phyloP scores from a whole-genome alignment of 1,140 invertebrate genomes.

The Drosophila teissieri region DNA sequence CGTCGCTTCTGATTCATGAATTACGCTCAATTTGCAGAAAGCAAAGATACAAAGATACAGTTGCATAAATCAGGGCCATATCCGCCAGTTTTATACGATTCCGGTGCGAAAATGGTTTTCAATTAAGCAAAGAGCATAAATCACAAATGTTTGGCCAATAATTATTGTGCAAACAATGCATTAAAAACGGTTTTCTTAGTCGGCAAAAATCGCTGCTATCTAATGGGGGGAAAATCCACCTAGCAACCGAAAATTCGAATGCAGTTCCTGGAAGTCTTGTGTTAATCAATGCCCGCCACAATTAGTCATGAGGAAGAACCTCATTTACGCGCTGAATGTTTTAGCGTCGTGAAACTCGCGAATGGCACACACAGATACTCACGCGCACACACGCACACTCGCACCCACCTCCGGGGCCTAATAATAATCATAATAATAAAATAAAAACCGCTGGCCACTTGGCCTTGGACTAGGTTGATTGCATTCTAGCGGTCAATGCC shows the following conservation, averaged over 20 bases:
- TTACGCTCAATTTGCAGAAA: constrained; percentile 10
- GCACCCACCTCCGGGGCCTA: constrained; percentile 29
- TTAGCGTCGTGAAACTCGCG: constrained; percentile 13
- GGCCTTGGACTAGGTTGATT: constrained; percentile 84
- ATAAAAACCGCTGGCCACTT: constrained; percentile 80
- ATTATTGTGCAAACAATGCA: constrained; percentile 43
- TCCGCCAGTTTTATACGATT: constrained; percentile 20
- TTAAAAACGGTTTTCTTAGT: constrained; percentile 31
- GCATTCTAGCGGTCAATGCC: constrained; percentile 83
- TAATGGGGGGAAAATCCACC: constrained; percentile 2
- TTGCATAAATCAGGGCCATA: constrained; percentile 33
- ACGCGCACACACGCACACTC: constrained; percentile 8
- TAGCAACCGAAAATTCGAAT: constrained; percentile 34
- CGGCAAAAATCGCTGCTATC: background rate
- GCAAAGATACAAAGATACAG: constrained; percentile 4
- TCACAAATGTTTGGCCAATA: constrained; percentile 45
- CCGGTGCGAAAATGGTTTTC: constrained; percentile 49
- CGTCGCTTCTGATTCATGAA: constrained; percentile 7
- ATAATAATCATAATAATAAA: constrained; percentile 61
- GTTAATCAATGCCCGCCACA: constrained; percentile 8
- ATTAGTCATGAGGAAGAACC: constrained; percentile 51
- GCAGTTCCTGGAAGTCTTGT: constrained; percentile 24
- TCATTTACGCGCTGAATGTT: constrained; percentile 9
- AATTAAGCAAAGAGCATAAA: constrained; percentile 69
- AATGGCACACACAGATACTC: constrained; percentile 30